A percentile compares a stretch with the other conserved stretches of the same genome.
Conservation (phyloP, 2,888 invertebrate species). For the Eucriotettix oculatus region DNA sequence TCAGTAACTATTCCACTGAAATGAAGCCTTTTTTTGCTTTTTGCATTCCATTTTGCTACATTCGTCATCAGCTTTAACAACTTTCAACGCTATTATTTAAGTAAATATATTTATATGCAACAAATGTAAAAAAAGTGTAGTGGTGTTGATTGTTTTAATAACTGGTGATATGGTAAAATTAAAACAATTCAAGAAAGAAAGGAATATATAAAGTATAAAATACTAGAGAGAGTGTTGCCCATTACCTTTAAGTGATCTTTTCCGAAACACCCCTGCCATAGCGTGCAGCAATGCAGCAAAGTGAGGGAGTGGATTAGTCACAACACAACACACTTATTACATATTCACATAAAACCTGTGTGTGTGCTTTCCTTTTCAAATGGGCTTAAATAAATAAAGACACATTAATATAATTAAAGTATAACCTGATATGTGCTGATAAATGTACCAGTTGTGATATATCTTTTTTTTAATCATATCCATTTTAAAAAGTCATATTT, state of each 20-base stretch:
- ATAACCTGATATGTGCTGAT: no score
- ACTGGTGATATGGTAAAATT: conserved; percentile 5
- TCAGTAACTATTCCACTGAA: no score
- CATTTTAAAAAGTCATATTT: no score
- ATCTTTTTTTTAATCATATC: no score
- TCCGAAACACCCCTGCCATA: conserved; percentile 76
- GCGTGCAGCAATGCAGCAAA: conserved; percentile 21
- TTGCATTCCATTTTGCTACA: not conserved
- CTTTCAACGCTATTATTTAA: conserved; percentile 2
- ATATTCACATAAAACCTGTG: not conserved
- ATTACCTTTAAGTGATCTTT: conserved; percentile 93
- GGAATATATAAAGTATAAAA: conserved; percentile 11
- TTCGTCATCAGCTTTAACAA: conserved; percentile 7
- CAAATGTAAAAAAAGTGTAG: conserved; percentile 10
- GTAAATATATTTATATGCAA: conserved; percentile 6
- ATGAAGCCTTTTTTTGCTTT: no score
- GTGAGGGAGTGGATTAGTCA: conserved; percentile 15
- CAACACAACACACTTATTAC: conserved; percentile 1
- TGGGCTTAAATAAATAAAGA: no score
- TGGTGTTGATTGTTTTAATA: conserved; percentile 11
- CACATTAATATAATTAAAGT: no score
- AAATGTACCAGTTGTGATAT: no score
- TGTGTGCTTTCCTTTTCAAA: no score
- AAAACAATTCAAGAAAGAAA: conserved; percentile 14
- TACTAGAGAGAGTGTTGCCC: conserved; percentile 14